Conservation (phyloP, 2,888 invertebrate species). For the Agonopterix arenella region DNA sequence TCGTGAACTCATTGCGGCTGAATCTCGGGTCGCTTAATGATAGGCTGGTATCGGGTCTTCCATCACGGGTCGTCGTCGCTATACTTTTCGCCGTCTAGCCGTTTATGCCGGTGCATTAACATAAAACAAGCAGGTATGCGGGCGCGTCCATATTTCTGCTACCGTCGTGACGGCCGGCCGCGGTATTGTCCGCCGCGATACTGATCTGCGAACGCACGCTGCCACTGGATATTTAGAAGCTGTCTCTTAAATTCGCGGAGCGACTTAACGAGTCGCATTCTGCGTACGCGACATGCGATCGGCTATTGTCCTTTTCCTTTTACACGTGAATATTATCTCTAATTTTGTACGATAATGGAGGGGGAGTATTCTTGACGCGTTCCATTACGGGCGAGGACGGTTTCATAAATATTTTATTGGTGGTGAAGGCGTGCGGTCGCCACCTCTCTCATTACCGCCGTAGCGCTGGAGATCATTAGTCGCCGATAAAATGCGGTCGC, state of each 20-base stretch:
- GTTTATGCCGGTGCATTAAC: constrained; percentile 64
- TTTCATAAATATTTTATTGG: constrained; percentile 74
- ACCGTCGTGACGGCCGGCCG: constrained; percentile 63
- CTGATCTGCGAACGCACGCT: constrained; percentile 66
- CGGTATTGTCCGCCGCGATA: constrained; percentile 72
- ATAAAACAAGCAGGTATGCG: constrained; percentile 69
- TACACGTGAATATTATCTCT: constrained; percentile 12
- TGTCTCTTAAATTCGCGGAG: constrained; percentile 65
- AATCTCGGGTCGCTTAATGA: constrained; percentile 13
- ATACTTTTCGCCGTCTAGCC: constrained; percentile 52
- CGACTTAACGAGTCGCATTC: constrained; percentile 68
- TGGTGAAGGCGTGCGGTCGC: constrained; percentile 41
- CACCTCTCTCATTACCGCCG: constrained; percentile 59
- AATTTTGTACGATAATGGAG: constrained; percentile 38
- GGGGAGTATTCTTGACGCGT: constrained; percentile 51
- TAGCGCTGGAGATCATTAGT: constrained; percentile 59
- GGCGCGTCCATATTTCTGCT: constrained; percentile 69
- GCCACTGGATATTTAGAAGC: constrained; percentile 71
- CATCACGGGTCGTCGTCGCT: constrained; percentile 50
- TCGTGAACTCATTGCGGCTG: constrained; percentile 27
- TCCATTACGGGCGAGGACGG: constrained; percentile 58
- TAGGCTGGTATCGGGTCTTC: constrained; percentile 51
- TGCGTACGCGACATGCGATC: constrained; percentile 63
- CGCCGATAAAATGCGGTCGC: constrained; percentile 64
- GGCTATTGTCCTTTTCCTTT: constrained; percentile 47